A percentile compares a stretch with the other conserved stretches of the same genome.
These are phyloP conservation scores for Elmis aenea DNA, from an alignment of 2,888 invertebrate species.

Conservation along the genomic window DNA sequence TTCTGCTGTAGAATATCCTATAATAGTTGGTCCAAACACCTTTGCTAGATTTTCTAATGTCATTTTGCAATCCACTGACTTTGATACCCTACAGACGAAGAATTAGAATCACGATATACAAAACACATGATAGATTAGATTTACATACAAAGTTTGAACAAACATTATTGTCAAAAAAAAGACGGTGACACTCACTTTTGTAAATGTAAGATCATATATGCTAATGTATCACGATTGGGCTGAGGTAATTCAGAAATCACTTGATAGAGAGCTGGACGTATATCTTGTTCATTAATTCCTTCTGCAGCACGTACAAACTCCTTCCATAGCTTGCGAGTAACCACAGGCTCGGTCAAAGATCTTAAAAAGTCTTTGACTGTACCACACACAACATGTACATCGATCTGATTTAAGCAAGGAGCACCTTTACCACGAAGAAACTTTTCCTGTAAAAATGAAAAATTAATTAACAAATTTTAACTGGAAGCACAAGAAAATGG, in stretches of 20 bases:
- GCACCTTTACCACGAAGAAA: constrained; percentile 82
- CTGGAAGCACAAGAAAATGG: constrained; percentile 3
- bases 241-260: constrained; percentile 81
- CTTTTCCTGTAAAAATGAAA: constrained; percentile 55
- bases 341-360: constrained; percentile 81
- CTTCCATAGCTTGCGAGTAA: constrained; percentile 75
- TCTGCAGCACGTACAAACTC: constrained; percentile 71
- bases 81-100: constrained; percentile 62
- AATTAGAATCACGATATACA: constrained; percentile 4
- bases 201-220: constrained; percentile 86
- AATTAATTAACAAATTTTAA: too few relatives aligned
- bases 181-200: constrained; percentile 72
- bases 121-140: constrained; percentile 8
- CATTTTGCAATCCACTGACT: constrained; percentile 86
- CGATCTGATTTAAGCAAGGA: constrained; percentile 68
- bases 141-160: too few relatives aligned
- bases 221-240: constrained; percentile 91
- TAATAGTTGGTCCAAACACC: constrained; percentile 90
- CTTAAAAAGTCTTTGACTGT: constrained; percentile 93
- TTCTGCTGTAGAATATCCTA: constrained; percentile 78
- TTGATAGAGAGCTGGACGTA: constrained; percentile 62
- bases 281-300: constrained; percentile 53
- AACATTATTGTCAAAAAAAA: too few relatives aligned
- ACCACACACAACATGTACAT: constrained; percentile 88
- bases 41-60: constrained; percentile 80